Conservation (phyloP, 2,113 vertebrate genomes). For the Callorhinus ursinus region DNA sequence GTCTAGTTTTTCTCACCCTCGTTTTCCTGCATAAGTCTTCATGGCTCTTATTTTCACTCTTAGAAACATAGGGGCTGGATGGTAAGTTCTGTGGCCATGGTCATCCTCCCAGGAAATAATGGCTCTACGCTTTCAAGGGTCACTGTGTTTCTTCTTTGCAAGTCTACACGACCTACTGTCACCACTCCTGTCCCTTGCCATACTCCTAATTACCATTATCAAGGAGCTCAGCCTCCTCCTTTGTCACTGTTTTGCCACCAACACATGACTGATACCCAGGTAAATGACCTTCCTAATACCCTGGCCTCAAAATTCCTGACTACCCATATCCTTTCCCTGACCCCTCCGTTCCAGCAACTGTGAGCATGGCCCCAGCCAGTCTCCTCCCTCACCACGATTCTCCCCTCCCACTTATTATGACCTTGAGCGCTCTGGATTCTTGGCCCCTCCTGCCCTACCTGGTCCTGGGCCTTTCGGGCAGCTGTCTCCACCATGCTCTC, state of each 20-base stretch:
- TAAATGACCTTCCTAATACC: neutral
- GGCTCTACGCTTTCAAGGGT: rapidly evolving
- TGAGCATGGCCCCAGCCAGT: neutral
- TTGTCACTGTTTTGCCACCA: neutral
- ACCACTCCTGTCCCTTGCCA: no score
- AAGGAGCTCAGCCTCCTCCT: neutral
- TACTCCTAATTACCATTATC: neutral
- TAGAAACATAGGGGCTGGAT: neutral
- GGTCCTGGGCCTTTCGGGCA: neutral
- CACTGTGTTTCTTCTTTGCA: neutral
- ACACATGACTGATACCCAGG: neutral
- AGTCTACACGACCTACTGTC: neutral
- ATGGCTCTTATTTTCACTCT: neutral
- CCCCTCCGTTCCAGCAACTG: rapidly evolving
- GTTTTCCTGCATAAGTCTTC: neutral
- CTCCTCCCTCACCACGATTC: neutral
- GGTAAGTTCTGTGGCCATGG: neutral
- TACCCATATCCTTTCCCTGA: neutral
- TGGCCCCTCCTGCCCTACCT: neutral
- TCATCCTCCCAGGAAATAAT: neutral
- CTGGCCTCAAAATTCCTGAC: neutral
- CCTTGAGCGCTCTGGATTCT: neutral
- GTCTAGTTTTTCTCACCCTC: neutral
- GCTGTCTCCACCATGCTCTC: neutral
- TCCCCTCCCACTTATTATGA: neutral